These are phyloP conservation scores for Hassar affinis DNA, from an alignment of 2,113 vertebrate species.

Conservation along the genomic window DNA sequence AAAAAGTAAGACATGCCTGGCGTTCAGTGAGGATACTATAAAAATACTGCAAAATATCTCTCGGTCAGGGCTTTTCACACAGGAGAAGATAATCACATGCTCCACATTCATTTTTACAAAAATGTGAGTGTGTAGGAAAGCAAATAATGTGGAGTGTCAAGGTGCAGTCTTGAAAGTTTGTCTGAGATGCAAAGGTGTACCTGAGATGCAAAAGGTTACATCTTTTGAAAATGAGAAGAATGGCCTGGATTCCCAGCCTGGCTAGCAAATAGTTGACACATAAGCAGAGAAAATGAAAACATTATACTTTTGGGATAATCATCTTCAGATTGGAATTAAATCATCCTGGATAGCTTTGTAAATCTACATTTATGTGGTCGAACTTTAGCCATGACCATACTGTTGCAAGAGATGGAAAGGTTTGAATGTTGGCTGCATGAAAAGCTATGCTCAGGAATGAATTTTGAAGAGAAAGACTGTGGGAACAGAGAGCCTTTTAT, in stretches of 20 bases:
- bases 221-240: not conserved
- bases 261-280: not conserved
- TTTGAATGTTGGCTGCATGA: not conserved
- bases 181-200: not conserved
- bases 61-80: not conserved
- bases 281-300: not conserved
- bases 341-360: too few relatives aligned
- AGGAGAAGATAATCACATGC: not conserved
- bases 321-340: not conserved
- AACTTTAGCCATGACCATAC: not conserved
- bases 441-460: not conserved
- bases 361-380: too few relatives aligned
- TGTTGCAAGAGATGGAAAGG: not conserved
- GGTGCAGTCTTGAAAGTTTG: not conserved
- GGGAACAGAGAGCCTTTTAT: not conserved
- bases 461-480: not conserved
- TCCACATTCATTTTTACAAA: not conserved
- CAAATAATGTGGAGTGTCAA: not conserved
- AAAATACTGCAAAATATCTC: not conserved
- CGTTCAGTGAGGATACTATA: not conserved
- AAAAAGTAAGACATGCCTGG: not conserved
- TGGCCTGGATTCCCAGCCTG: not conserved
- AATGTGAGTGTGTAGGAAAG: not conserved
- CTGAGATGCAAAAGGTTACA: not conserved
- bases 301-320: not conserved